Conservation (phyloP, 2,113 vertebrate genomes). For the Aegithalos caudatus region DNA sequence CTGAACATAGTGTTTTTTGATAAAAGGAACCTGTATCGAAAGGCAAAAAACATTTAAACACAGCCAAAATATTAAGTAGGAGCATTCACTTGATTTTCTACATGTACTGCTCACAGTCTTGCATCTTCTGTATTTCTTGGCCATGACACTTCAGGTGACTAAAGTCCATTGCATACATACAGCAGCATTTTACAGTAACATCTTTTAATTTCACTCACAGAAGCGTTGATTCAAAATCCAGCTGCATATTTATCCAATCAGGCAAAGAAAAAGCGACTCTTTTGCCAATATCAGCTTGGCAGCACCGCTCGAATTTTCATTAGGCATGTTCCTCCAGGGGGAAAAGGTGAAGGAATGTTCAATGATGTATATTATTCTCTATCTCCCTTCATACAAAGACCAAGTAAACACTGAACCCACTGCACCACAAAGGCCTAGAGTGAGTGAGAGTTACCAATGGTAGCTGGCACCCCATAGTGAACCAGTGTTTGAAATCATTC, state of each 20-base stretch:
- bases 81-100: neutral
- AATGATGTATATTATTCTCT: neutral
- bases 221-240: neutral
- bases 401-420: neutral
- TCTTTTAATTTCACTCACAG: neutral
- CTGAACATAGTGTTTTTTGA: neutral
- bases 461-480: neutral
- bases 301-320: neutral
- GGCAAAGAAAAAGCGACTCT: neutral
- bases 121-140: neutral
- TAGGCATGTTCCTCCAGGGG: neutral
- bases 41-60: neutral
- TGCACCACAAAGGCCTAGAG: neutral
- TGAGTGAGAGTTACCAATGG: fast-evolving
- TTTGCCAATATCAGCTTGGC: neutral
- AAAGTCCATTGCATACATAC: neutral
- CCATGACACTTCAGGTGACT: neutral
- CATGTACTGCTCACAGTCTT: neutral
- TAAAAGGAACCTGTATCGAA: neutral
- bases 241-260: neutral
- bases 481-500: neutral
- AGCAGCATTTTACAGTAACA: neutral
- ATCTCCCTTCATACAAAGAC: neutral
- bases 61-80: neutral
- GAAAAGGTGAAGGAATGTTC: neutral